phyloP scores from a whole-genome alignment of 2,113 vertebrate species.

The Nibea coibor region DNA sequence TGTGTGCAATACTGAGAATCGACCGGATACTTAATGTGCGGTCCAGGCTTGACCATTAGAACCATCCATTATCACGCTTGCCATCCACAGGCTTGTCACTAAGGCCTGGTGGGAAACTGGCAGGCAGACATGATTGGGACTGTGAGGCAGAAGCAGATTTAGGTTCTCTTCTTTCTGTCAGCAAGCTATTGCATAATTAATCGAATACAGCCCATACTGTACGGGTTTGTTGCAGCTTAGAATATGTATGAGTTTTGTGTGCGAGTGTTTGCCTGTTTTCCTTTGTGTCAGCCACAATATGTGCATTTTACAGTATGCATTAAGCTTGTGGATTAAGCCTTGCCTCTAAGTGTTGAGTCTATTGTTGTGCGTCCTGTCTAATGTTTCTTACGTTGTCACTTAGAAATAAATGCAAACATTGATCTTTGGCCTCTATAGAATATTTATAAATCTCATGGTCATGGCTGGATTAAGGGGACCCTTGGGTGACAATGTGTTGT shows the following conservation, averaged over 20 bases:
- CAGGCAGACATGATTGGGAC: slow-evolving; percentile 70
- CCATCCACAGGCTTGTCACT: slow-evolving; percentile 77
- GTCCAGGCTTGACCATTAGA: slow-evolving; percentile 82
- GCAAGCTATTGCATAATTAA: slow-evolving; percentile 69
- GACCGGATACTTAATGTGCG: slow-evolving; percentile 81
- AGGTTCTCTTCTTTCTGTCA: slow-evolving; percentile 67
- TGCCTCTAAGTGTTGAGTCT: neutral
- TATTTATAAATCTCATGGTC: slow-evolving; percentile 5
- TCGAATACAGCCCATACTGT: slow-evolving; percentile 26
- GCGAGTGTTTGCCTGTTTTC: slow-evolving; percentile 13
- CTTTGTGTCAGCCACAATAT: slow-evolving; percentile 34
- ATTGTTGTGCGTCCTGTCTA: neutral
- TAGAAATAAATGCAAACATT: neutral
- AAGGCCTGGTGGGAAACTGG: slow-evolving; percentile 75
- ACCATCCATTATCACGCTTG: slow-evolving; percentile 78
- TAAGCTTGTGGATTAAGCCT: neutral
- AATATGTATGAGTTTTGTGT: slow-evolving; percentile 54
- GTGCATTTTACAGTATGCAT: slow-evolving; percentile 12
- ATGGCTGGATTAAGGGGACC: neutral
- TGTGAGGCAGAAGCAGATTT: slow-evolving; percentile 66
- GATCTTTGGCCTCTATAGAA: slow-evolving; percentile 1
- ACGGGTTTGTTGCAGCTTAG: slow-evolving; percentile 29
- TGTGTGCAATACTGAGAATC: slow-evolving; percentile 76
- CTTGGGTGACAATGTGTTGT: neutral
- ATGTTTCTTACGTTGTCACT: neutral